Evolutionary conservation across 2,113 vertebrate species (phyloP).

Genomic region (Bungarus multicinctus): DNA sequence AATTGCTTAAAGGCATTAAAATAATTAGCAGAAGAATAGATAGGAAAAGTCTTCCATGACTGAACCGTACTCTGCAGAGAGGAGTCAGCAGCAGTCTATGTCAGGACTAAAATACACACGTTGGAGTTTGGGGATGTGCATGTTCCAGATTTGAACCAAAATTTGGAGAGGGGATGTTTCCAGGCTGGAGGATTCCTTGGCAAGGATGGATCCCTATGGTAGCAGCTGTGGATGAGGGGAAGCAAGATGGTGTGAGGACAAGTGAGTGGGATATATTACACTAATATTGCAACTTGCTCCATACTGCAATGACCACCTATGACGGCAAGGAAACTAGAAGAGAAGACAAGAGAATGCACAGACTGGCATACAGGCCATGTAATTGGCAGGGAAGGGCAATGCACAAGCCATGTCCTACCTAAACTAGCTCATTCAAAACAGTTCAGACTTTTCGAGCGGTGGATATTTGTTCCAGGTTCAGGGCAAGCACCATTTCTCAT

Average conservation of each 20-base stretch:
- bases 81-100: background rate
- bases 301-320: background rate
- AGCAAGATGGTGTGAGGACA: background rate
- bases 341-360: background rate
- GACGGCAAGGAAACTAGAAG: background rate
- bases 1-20: background rate
- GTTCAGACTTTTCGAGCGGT: background rate
- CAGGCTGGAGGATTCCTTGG: background rate
- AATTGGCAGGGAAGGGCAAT: background rate
- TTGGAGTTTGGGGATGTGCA: background rate
- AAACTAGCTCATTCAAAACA: background rate
- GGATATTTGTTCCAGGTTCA: background rate
- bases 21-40: background rate
- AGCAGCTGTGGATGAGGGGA: background rate
- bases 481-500: background rate
- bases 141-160: background rate
- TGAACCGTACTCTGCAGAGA: background rate
- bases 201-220: background rate
- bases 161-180: background rate
- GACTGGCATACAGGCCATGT: background rate
- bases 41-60: background rate
- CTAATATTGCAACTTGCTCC: background rate
- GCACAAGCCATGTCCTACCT: background rate
- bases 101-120: background rate
- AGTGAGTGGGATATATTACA: background rate